phyloP scores from a whole-genome alignment of 2,113 vertebrate species.

The Buteo buteo region DNA sequence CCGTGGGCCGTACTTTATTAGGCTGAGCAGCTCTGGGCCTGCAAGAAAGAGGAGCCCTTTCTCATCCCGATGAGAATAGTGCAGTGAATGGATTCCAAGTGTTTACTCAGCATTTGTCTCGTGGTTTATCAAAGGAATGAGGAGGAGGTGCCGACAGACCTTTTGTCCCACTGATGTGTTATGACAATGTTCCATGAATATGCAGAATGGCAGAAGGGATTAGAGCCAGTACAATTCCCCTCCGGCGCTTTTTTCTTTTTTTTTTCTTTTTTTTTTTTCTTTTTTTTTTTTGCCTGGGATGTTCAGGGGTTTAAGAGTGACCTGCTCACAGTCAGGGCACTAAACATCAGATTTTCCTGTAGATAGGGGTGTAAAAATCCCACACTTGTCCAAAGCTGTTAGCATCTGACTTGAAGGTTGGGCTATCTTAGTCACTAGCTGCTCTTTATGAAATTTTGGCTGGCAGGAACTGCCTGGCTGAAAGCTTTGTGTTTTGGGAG shows the following conservation, averaged over 20 bases:
- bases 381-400: slow-evolving; percentile 98
- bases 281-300: slow-evolving; percentile 76
- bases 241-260: slow-evolving; percentile 63
- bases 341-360: slow-evolving; percentile 83
- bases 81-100: slow-evolving; percentile 94
- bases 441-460: slow-evolving; percentile 80
- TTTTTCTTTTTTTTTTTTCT: slow-evolving; percentile 23
- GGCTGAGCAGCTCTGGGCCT: slow-evolving; percentile 89
- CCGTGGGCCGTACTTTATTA: slow-evolving; percentile 99
- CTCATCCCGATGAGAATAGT: slow-evolving; percentile 85
- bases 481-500: slow-evolving; percentile 55
- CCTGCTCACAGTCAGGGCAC: slow-evolving; percentile 91
- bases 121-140: slow-evolving; percentile 74
- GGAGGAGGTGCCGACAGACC: slow-evolving; percentile 74
- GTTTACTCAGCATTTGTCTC: slow-evolving; percentile 90
- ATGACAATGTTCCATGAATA: slow-evolving; percentile 75
- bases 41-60: slow-evolving; percentile 91
- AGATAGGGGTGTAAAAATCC: slow-evolving; percentile 88
- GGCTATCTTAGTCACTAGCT: slow-evolving; percentile 71
- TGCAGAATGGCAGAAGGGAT: slow-evolving; percentile 87
- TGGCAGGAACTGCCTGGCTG: slow-evolving; percentile 64
- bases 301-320: slow-evolving; percentile 97
- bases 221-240: slow-evolving; percentile 87
- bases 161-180: slow-evolving; percentile 77
- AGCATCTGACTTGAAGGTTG: slow-evolving; percentile 82